Conservation (phyloP, 2,797 vertebrate genomes). For the Clarias fuscus region DNA sequence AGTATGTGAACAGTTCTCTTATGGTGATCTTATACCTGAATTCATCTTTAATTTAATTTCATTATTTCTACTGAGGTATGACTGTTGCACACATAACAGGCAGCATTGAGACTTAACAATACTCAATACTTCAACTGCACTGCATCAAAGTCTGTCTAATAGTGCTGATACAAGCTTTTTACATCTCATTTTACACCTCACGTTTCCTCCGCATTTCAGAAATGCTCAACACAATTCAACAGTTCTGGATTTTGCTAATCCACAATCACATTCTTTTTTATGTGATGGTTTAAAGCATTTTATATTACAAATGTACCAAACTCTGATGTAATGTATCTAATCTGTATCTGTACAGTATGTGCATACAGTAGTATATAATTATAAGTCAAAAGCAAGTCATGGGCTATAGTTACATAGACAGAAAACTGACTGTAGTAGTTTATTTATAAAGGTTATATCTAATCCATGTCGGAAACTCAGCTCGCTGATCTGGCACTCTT, state of each 20-base stretch:
- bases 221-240: not conserved
- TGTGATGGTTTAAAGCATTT: not conserved
- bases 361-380: not conserved
- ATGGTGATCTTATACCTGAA: not conserved
- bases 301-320: constrained; percentile 2
- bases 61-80: not conserved
- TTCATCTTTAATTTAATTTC: not conserved
- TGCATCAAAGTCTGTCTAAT: not conserved
- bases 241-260: not conserved
- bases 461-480: constrained; percentile 36
- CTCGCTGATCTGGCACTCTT: constrained; percentile 26
- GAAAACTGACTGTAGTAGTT: constrained; percentile 17
- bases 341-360: not conserved
- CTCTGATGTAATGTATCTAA: not conserved
- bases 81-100: not conserved
- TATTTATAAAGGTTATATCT: constrained; percentile 22
- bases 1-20: not conserved
- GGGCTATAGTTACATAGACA: not conserved
- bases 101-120: not conserved
- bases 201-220: not conserved
- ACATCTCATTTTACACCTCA: not conserved
- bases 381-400: not conserved
- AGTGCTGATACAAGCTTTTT: not conserved
- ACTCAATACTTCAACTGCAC: not conserved
- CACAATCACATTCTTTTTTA: not conserved